Percentiles rank a stretch among this genome's conserved stretches.
These are phyloP conservation scores for Polyploca ridens DNA, from an alignment of 2,888 invertebrate species.

Conservation along the genomic window DNA sequence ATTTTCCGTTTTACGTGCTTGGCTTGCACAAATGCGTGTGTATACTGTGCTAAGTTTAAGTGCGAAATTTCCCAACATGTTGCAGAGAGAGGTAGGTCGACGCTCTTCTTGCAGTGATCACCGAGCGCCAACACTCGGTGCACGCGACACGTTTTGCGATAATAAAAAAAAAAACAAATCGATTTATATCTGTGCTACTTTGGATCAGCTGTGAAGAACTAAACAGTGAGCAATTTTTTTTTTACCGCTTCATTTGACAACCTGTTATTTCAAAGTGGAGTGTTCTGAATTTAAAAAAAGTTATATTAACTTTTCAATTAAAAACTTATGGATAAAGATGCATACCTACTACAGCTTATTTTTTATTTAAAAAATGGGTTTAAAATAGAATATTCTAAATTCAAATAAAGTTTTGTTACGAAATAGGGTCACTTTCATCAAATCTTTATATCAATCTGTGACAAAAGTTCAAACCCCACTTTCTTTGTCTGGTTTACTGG, in stretches of 20 bases:
- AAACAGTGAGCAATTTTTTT: slow-evolving; percentile 5
- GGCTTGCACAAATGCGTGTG: slow-evolving; percentile 25
- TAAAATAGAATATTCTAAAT: too few species aligned
- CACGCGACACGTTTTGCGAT: slow-evolving; percentile 38
- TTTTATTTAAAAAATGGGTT: too few species aligned
- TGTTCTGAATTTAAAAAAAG: neutral
- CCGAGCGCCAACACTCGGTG: slow-evolving; percentile 47
- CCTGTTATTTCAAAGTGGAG: neutral
- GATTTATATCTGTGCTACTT: slow-evolving; percentile 32
- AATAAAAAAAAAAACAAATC: slow-evolving; percentile 33
- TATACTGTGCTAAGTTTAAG: slow-evolving; percentile 25
- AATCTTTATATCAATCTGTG: neutral
- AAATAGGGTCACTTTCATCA: neutral
- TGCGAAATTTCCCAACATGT: slow-evolving; percentile 62
- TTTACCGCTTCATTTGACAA: neutral
- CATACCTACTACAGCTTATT: too few species aligned
- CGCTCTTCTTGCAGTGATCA: slow-evolving; percentile 37
- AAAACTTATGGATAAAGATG: too few species aligned
- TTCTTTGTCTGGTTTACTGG: slow-evolving; percentile 1
- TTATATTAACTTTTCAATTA: too few species aligned
- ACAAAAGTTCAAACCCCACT: neutral
- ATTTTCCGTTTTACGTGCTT: slow-evolving; percentile 20
- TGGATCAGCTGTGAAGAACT: slow-evolving; percentile 5
- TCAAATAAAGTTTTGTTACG: too few species aligned
- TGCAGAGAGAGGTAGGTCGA: slow-evolving; percentile 53